Conservation (phyloP, 2,797 vertebrate genomes). For the Bovichtus variegatus region DNA sequence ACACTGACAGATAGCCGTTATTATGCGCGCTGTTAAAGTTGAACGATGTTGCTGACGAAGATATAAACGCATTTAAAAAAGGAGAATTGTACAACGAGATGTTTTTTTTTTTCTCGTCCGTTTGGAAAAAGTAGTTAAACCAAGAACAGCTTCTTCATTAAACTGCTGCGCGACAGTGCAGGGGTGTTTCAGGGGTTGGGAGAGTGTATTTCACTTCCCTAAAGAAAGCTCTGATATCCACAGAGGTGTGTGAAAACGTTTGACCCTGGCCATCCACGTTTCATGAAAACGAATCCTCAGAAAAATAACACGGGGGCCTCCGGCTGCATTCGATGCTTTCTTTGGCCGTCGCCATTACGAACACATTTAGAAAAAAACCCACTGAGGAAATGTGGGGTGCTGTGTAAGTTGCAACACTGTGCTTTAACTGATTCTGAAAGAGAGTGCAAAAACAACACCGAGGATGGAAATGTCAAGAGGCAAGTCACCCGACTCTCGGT, state of each 20-base stretch:
- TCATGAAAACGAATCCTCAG: conserved; percentile 8
- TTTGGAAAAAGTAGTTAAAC: conserved; percentile 21
- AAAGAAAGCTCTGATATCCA: background rate
- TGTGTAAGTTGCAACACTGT: background rate
- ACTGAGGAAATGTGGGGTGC: background rate
- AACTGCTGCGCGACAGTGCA: background rate
- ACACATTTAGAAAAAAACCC: conserved; percentile 13
- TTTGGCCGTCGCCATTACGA: conserved; percentile 22
- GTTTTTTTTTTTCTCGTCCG: conserved; percentile 12
- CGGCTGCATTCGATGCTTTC: conserved; percentile 20
- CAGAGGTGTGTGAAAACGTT: conserved; percentile 27
- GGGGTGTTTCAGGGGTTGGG: background rate
- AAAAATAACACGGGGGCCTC: conserved; percentile 17
- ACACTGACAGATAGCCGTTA: conserved; percentile 53
- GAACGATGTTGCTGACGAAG: conserved; percentile 47
- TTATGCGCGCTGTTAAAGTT: conserved; percentile 41
- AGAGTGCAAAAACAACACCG: conserved; percentile 3
- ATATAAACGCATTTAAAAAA: conserved; percentile 33
- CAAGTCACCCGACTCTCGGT: background rate
- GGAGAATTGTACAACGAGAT: conserved; percentile 14
- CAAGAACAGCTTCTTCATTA: background rate
- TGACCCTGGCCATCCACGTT: background rate
- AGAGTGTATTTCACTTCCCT: background rate
- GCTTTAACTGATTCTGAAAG: conserved; percentile 30
- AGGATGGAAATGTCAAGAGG: background rate